A percentile compares a stretch with the other conserved stretches of the same genome.
Conservation (phyloP, 64 coral and sea anemone genomes). For the Montipora capricornis region DNA sequence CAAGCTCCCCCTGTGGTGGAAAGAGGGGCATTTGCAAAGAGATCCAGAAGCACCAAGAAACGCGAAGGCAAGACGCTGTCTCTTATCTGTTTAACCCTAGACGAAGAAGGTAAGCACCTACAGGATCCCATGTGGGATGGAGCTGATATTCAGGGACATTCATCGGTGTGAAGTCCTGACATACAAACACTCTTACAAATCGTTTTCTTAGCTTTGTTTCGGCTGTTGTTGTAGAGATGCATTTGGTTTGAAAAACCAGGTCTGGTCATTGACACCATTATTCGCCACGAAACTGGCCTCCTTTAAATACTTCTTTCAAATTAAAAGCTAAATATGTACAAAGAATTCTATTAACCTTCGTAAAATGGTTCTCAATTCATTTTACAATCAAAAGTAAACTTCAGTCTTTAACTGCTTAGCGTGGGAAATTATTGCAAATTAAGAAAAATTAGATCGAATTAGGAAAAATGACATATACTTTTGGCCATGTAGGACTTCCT, state of each 20-base stretch:
- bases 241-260: neutral
- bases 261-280: neutral
- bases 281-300: neutral
- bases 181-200: neutral
- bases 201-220: neutral
- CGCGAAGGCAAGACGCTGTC: constrained; percentile 91
- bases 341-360: too few relatives aligned
- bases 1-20: constrained; percentile 48
- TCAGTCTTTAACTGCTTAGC: too few relatives aligned
- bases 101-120: constrained; percentile 71
- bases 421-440: too few relatives aligned
- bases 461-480: too few relatives aligned
- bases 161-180: neutral
- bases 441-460: too few relatives aligned
- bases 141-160: constrained; percentile 14
- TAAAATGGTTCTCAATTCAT: too few relatives aligned
- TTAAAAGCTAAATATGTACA: too few relatives aligned
- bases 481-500: too few relatives aligned
- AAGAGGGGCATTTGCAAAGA: constrained; percentile 69
- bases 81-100: constrained; percentile 27
- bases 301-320: too few relatives aligned
- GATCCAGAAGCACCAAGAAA: constrained; percentile 95
- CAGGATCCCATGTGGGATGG: constrained; percentile 69
- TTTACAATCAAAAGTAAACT: too few relatives aligned
- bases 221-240: neutral